A percentile compares a stretch with the other conserved stretches of the same genome.
Evolutionary conservation across 2,888 invertebrate species (phyloP).

Genomic region (Halictus ligatus): DNA sequence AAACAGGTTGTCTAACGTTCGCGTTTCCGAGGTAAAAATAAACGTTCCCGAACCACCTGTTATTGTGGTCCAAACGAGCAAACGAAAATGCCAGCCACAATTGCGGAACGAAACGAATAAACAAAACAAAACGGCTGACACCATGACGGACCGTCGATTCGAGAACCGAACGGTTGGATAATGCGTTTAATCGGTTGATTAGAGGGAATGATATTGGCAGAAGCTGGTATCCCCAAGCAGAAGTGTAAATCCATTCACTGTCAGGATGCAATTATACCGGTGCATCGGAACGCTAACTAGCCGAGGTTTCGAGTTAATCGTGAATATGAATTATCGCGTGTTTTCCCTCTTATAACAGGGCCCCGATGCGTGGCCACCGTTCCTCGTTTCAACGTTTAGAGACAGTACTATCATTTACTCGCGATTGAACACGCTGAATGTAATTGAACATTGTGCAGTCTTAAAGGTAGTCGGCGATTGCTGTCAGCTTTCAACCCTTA

Average conservation of each 20-base stretch:
- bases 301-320: slow-evolving; percentile 40
- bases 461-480: background rate
- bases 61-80: background rate
- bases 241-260: slow-evolving; percentile 63
- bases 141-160: slow-evolving; percentile 3
- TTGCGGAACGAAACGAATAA: background rate
- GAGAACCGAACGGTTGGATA: slow-evolving; percentile 20
- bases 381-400: background rate
- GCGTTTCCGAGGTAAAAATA: background rate
- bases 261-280: slow-evolving; percentile 65
- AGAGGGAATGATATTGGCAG: slow-evolving; percentile 56
- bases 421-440: background rate
- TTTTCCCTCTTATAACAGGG: slow-evolving; percentile 25
- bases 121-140: slow-evolving; percentile 28
- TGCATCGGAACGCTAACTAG: slow-evolving; percentile 53
- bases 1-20: background rate
- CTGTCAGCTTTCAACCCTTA: background rate
- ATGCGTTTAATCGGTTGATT: slow-evolving; percentile 65
- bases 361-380: background rate
- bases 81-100: background rate
- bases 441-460: slow-evolving; percentile 12
- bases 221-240: slow-evolving; percentile 43
- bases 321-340: slow-evolving; percentile 53
- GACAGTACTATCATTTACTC: slow-evolving; percentile 16
- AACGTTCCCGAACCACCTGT: background rate